Conservation (phyloP, 2,797 vertebrate genomes). For the Hoplostethus atlanticus region DNA sequence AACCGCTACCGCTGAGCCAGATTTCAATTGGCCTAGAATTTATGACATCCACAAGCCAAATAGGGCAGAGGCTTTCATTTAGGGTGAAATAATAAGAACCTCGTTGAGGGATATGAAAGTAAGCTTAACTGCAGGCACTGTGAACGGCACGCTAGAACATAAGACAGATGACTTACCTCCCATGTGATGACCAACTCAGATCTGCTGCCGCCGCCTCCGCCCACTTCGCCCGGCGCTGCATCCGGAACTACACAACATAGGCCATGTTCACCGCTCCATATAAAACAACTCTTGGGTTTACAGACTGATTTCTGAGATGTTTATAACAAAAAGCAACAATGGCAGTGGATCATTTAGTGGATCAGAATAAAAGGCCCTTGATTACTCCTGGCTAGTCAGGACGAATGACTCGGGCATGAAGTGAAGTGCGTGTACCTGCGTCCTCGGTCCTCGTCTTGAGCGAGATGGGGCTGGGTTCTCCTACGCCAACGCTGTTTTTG, state of each 20-base stretch:
- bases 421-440: constrained; percentile 87
- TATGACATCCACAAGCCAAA: constrained; percentile 66
- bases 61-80: constrained; percentile 66
- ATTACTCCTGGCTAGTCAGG: neutral
- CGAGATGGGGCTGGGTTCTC: constrained; percentile 94
- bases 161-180: constrained; percentile 93
- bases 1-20: constrained; percentile 29
- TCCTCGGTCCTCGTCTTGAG: constrained; percentile 96
- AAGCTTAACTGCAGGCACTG: constrained; percentile 27
- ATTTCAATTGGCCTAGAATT: constrained; percentile 57
- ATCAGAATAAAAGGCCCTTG: neutral
- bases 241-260: constrained; percentile 89
- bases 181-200: constrained; percentile 97
- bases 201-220: constrained; percentile 94
- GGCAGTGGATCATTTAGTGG: neutral
- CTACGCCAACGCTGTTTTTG: constrained; percentile 93
- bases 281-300: neutral
- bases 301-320: neutral
- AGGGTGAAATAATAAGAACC: constrained; percentile 70
- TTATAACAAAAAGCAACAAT: neutral
- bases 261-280: constrained; percentile 48
- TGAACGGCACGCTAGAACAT: constrained; percentile 65
- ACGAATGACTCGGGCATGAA: neutral
- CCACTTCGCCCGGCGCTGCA: constrained; percentile 92
- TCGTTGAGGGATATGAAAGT: constrained; percentile 45